Evolutionary conservation across 2,888 invertebrate species (phyloP), one percentile per base, ranked within the genome.

Genomic region (Tetanocera ferruginea): DNA sequence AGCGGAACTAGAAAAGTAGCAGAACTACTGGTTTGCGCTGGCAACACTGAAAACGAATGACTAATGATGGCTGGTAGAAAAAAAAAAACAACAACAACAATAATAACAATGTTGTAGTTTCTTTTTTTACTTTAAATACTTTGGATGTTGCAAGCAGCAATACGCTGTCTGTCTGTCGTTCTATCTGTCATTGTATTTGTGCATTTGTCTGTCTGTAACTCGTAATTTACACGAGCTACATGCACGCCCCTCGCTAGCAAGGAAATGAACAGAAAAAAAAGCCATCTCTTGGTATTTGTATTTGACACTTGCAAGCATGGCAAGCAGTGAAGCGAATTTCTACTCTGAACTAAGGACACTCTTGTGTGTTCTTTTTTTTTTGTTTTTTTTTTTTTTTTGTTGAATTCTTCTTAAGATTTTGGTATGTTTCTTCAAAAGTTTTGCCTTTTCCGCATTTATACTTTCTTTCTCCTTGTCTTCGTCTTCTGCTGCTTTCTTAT

Each of bases 181-280:
- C 34, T 64, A n/a, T n/a, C 34, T 34, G 64, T 64, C 64, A n/a
- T 23, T 62, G 25, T 62, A 17, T 62, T 25, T 43, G 43, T 43
- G 55, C 23, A 55, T 55, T 55, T 55, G n/a, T 55, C 23, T 55
- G n/a, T 55, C 55, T 55, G 55, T 55, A 55, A 55, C 55, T 55
- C 55, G 55, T 55, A 55, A 9, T 55, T 55, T 19, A 55, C 55
- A 55, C 55, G 55, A 55, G 55, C 23, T 19, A 55, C 55, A 55
- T 19, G 55, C 55, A 55, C 11, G 43, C 43, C 11, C 14, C 43
- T 11, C 43, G 43, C 43, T 14, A 43, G 43, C 43, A 14, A 43
- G 43, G 43, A 43, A 43, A 14, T 43, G 43, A 3, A 43, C 43
- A 14, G 43, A 14, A 14, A 43, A 11, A 43, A 43, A 14, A 43